phyloP scores from a whole-genome alignment of 2,113 vertebrate genomes.

The Ariopsis seemanni region DNA sequence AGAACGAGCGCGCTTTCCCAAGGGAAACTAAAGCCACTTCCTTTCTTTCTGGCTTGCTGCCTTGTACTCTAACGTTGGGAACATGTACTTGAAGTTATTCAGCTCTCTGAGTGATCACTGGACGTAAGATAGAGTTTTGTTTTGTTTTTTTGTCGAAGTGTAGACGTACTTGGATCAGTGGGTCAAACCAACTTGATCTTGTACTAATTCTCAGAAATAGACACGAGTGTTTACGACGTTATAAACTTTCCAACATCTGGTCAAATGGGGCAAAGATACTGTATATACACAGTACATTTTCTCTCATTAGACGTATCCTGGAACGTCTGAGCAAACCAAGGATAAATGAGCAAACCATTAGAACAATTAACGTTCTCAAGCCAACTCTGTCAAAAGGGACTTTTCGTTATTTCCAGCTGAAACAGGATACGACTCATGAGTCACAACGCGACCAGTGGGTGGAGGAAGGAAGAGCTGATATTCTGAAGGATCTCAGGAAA shows the following conservation, averaged over 20 bases:
- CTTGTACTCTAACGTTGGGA: conserved; percentile 16
- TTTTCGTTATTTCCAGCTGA: not conserved
- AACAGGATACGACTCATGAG: conserved; percentile 35
- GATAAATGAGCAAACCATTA: conserved; percentile 14
- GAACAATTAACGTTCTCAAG: conserved; percentile 11
- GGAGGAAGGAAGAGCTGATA: conserved; percentile 30
- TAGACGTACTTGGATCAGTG: not conserved
- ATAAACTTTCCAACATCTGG: conserved; percentile 9
- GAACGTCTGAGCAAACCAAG: not conserved
- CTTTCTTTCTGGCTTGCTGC: conserved; percentile 43
- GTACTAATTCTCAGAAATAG: not conserved
- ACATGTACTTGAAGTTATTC: not conserved
- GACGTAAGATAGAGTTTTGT: not conserved
- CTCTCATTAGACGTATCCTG: not conserved
- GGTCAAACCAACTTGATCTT: not conserved
- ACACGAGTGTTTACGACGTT: not conserved
- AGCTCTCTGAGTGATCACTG: not conserved
- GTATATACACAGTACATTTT: not conserved
- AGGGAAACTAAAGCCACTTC: conserved; percentile 69
- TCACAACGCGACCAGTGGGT: conserved; percentile 27
- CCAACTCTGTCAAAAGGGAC: conserved; percentile 5
- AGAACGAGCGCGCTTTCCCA: conserved; percentile 60
- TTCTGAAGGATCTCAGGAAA: conserved; percentile 24
- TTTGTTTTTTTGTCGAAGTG: not conserved
- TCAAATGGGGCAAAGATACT: not conserved